Evolutionary conservation across 2,113 vertebrate genomes (phyloP).

Genomic region (Clupea harengus): DNA sequence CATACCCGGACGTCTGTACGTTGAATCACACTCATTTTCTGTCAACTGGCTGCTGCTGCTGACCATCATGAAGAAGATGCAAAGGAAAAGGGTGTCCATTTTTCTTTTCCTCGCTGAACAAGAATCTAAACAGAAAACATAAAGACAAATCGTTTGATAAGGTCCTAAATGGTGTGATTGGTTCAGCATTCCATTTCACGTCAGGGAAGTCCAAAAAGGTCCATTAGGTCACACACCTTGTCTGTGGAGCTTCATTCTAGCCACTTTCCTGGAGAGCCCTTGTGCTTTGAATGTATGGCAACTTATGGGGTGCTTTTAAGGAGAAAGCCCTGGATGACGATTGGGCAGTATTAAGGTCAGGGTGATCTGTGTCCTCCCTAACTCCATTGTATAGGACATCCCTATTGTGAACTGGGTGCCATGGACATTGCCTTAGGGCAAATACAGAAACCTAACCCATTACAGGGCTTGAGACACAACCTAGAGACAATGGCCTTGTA

Average conservation of each 20-base stretch:
- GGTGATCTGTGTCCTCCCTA: constrained; percentile 38
- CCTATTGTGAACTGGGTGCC: constrained; percentile 49
- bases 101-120: constrained; percentile 31
- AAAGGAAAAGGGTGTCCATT: constrained; percentile 45
- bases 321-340: constrained; percentile 29
- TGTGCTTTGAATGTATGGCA: constrained; percentile 12
- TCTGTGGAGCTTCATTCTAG: constrained; percentile 1
- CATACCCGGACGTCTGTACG: constrained; percentile 56
- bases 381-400: constrained; percentile 45
- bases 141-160: constrained; percentile 1
- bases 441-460: constrained; percentile 55
- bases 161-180: background rate
- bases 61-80: constrained; percentile 41
- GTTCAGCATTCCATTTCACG: background rate
- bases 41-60: constrained; percentile 43
- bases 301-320: constrained; percentile 51
- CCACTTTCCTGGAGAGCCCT: background rate
- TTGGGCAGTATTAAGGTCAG: constrained; percentile 61
- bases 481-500: constrained; percentile 47
- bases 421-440: constrained; percentile 39
- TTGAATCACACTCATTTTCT: constrained; percentile 33
- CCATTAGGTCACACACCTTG: constrained; percentile 36
- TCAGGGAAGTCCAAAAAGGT: constrained; percentile 9
- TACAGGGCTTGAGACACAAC: constrained; percentile 38
- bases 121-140: constrained; percentile 36